Evolutionary conservation across 2,797 vertebrate genomes (phyloP), one percentile per base, ranked within the genome.

Genomic region (Amniataba percoides): DNA sequence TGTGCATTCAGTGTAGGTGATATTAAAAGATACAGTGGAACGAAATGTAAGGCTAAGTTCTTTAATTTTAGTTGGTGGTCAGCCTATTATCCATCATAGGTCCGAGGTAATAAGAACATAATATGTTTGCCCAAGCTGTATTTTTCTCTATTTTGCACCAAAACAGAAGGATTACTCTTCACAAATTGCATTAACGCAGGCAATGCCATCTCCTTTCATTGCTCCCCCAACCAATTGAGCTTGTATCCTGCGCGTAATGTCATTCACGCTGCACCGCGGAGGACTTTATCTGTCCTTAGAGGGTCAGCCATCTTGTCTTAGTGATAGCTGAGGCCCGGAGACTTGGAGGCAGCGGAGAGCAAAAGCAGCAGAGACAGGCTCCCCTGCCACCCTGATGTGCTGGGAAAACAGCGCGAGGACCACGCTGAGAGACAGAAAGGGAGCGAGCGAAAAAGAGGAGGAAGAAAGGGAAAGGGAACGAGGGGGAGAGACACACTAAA

Each of bases 241-340:
- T 57, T 21, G 75, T 78, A 70, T 16, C 43, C 46, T 34, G 69
- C 9, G 1, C 14, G 14, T 77, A 81, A 83, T 82, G 76, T 77
- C 77, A 74, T 87, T 84, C 73, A 72, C 14, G 55, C 70, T 14
- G 69, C 66, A 69, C 61, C 71, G 18, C 79, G 18, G 81, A 85
- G 69, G 80, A 78, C 78, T 83, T 87, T 74, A 88, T 85, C 82
- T 88, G 84, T 88, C 89, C 84, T 87, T 18, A 76, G 77, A 90
- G 91, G 85, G 81, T 90, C 78, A 72, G 81, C 85, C 89, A 86
- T 90, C 85, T 86, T 89, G 82, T 73, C 80, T 82, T 77, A 66
- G 75, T 82, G 84, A 87, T 81, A 45, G 80, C 83, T 39, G 62
- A 82, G 79, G 82, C 84, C 87, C 43, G 85, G 77, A 85, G 89